A percentile compares a stretch with the other conserved stretches of the same genome.
phyloP scores from a whole-genome alignment of 2,888 invertebrate species.

The Ochropleura leucogaster region DNA sequence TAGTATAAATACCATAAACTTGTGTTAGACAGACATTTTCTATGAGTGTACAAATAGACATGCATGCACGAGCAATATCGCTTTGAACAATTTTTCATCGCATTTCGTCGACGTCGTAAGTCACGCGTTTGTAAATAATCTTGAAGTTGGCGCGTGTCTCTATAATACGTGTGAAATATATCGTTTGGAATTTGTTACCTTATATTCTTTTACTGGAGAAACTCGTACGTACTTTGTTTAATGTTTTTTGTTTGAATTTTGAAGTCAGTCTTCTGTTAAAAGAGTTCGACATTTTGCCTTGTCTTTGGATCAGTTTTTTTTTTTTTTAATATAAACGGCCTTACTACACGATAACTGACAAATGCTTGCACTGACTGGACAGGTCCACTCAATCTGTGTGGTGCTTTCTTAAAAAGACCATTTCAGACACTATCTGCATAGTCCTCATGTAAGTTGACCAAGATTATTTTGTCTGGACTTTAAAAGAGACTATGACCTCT shows the following conservation, averaged over 20 bases:
- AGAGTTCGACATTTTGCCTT: neutral
- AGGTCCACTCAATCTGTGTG: too few relatives aligned
- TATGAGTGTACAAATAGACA: neutral
- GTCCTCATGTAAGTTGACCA: too few relatives aligned
- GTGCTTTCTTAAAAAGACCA: too few relatives aligned
- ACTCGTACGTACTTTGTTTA: neutral
- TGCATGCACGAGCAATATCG: slow-evolving; percentile 6
- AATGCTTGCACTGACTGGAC: too few relatives aligned
- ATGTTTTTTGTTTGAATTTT: slow-evolving; percentile 9
- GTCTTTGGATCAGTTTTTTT: neutral
- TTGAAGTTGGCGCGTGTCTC: slow-evolving; percentile 15
- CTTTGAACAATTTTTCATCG: slow-evolving; percentile 31
- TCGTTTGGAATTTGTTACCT: slow-evolving; percentile 2
- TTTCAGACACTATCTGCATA: too few relatives aligned
- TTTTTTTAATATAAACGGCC: neutral
- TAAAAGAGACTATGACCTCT: too few relatives aligned
- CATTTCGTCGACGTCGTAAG: slow-evolving; percentile 9
- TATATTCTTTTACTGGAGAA: neutral
- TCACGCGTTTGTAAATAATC: slow-evolving; percentile 23
- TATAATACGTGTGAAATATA: slow-evolving; percentile 13
- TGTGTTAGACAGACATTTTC: neutral
- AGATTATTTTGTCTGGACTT: too few relatives aligned
- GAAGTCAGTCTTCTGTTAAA: neutral
- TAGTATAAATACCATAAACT: too few relatives aligned
- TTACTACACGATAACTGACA: too few relatives aligned